phyloP scores from a whole-genome alignment of 2,113 vertebrate species.

The Neoarius graeffei region DNA sequence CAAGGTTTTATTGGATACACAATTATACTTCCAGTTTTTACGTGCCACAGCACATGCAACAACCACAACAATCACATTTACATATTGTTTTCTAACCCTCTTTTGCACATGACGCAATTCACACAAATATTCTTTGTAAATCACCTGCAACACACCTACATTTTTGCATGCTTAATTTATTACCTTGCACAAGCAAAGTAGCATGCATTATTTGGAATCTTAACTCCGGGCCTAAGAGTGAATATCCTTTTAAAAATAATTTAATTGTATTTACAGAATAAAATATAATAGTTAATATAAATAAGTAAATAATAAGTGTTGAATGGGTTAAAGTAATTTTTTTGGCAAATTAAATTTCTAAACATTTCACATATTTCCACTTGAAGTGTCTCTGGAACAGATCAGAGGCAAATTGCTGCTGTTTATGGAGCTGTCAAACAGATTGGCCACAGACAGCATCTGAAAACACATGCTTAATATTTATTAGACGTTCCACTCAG shows the following conservation, averaged over 20 bases:
- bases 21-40: slow-evolving; percentile 14
- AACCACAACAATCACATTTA: neutral
- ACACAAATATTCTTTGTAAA: slow-evolving; percentile 15
- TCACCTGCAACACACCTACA: slow-evolving; percentile 5
- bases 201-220: neutral
- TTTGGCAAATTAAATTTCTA: neutral
- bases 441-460: slow-evolving; percentile 34
- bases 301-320: neutral
- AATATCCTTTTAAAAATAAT: neutral
- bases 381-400: slow-evolving; percentile 23
- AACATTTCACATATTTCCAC: neutral
- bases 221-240: neutral
- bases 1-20: neutral
- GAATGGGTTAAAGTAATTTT: neutral
- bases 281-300: neutral
- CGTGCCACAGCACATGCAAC: neutral
- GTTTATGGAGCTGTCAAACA: slow-evolving; percentile 46
- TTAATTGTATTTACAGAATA: neutral
- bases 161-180: neutral
- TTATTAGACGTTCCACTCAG: slow-evolving; percentile 42
- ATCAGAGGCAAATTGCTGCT: slow-evolving; percentile 6
- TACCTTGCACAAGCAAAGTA: neutral
- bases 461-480: slow-evolving; percentile 45
- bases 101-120: slow-evolving; percentile 22
- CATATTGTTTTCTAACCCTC: slow-evolving; percentile 24